Base-by-base conservation (phyloP, 2,113 vertebrate species). In the Cyphomyrus plagiostoma region DNA sequence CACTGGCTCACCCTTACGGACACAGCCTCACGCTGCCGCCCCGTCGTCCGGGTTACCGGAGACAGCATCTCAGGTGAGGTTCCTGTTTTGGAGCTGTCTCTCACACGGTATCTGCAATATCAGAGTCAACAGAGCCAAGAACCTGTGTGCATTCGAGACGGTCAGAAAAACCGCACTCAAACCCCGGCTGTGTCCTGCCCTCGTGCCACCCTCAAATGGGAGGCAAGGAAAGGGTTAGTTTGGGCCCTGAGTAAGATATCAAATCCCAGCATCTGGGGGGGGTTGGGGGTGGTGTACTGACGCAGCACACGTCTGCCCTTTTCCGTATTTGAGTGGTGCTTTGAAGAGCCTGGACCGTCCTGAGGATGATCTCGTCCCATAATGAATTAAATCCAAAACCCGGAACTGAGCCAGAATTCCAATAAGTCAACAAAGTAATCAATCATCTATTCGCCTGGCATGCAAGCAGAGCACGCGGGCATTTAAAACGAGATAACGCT, bases 341-440 rank as follows among this genome's bases (percentile, higher is more conserved):
- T 90, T 88, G 80, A 89, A 89, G 87, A 89, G 77, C 42, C 87
- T n/a, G 77, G 90, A 90, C 90, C 91, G 39, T 85, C 91, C 91
- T 91, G 87, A 89, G 91, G 89, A 91, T 88, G 42, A 39, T 35
- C 86, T 87, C 83, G 89, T 82, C 89, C 91, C 90, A 58, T 89
- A 90, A 91, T 89, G 90, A 89, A 88, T 89, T 82, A 62, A 35
- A 58, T 92, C 88, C 90, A 89, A 88, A 90, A 87, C 89, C 87
- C 89, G 4, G n/a, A 87, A 88, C 53, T 58, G 89, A 19, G 84
- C 70, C 85, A 70, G 92, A 90, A 92, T 92, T 91, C 89, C 89
- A 92, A 92, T 91, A 90, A 91, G 89, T 74, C 85, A 62, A 80
- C 85, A 66, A 30, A 91, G 91, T 91, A 89, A 93, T 92, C 92